A percentile compares a stretch with the other conserved stretches of the same genome.
phyloP scores from a whole-genome alignment of 1,140 invertebrate genomes.

The Pectinophora gossypiella region DNA sequence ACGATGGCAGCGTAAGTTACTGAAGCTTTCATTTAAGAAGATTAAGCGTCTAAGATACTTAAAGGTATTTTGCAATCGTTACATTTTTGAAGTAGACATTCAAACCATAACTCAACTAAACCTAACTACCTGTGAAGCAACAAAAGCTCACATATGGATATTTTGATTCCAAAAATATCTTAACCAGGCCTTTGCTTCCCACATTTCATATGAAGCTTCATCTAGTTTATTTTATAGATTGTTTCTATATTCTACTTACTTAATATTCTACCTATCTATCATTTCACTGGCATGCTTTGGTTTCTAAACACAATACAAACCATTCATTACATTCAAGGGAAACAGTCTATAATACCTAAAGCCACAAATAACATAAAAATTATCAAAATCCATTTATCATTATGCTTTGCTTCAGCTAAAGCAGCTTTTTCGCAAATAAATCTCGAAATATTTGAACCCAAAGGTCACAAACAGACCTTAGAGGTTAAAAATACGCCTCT shows the following conservation, averaged over 20 bases:
- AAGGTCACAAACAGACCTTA: not conserved
- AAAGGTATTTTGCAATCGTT: no score
- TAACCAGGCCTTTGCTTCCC: no score
- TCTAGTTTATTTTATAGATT: constrained; percentile 38
- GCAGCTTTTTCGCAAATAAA: constrained; percentile 57
- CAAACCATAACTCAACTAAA: no score
- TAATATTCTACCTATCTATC: not conserved
- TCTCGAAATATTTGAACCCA: not conserved
- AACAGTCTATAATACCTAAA: constrained; percentile 49
- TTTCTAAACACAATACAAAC: constrained; percentile 7
- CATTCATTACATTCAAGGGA: constrained; percentile 15
- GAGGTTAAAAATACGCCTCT: not conserved
- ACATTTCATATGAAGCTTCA: no score
- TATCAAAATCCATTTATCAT: constrained; percentile 6
- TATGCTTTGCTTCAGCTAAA: constrained; percentile 55
- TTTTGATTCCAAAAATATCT: no score
- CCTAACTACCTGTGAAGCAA: no score
- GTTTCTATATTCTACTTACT: constrained; percentile 26
- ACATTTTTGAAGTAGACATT: no score
- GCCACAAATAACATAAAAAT: constrained; percentile 11
- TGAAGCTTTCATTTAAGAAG: no score
- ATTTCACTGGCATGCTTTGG: constrained; percentile 32
- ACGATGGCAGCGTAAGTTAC: no score
- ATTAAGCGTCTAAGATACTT: no score
- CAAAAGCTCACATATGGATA: no score